Conservation (phyloP, 1,140 invertebrate species). For the Polypedilum vanderplanki region DNA sequence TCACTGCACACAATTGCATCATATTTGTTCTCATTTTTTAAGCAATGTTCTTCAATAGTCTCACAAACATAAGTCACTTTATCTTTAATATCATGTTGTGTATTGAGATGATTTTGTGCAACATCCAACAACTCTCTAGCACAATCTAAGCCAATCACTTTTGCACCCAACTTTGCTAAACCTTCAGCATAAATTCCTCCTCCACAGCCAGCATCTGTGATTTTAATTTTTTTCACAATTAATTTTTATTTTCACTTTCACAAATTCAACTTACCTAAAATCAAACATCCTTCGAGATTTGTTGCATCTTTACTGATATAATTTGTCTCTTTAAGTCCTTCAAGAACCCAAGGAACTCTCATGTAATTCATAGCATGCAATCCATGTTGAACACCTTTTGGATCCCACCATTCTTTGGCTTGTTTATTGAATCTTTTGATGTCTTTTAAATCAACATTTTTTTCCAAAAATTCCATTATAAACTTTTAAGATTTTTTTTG, state of each 20-base stretch:
- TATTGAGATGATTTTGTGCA: constrained; percentile 51
- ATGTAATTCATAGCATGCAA: neutral
- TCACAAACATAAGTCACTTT: constrained; percentile 38
- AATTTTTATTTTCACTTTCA: neutral
- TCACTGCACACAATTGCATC: too few species aligned
- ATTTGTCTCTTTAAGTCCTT: neutral
- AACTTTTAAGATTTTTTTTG: too few species aligned
- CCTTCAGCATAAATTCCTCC: constrained; percentile 71
- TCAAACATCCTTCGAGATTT: too few species aligned
- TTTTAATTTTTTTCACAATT: too few species aligned
- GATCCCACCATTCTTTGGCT: neutral
- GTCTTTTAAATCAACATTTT: too few species aligned
- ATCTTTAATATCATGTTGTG: neutral
- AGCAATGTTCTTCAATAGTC: constrained; percentile 56
- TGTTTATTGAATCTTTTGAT: too few species aligned
- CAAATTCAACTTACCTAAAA: neutral
- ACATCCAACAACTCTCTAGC: constrained; percentile 49
- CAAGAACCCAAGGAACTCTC: neutral
- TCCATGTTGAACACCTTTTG: neutral
- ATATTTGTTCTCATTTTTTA: too few species aligned
- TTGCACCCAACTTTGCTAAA: constrained; percentile 42
- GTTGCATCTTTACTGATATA: too few species aligned
- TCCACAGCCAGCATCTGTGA: too few species aligned
- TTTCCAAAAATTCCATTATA: too few species aligned
- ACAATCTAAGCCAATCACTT: constrained; percentile 42